Percentiles rank a stretch among this genome's conserved stretches.
phyloP scores from a whole-genome alignment of 2,113 vertebrate species.

The Pseudorasbora parva region DNA sequence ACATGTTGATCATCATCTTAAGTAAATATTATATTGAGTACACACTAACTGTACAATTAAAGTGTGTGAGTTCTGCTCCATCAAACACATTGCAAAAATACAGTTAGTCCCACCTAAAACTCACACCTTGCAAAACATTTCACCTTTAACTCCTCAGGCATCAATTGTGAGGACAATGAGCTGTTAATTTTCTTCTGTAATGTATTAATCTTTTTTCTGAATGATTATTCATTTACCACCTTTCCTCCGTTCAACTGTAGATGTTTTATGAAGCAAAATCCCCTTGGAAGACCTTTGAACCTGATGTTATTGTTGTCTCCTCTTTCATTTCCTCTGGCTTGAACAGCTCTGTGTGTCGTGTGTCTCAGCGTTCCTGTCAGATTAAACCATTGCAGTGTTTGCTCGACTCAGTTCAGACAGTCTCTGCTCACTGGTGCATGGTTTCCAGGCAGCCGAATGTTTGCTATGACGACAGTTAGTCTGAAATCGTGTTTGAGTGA shows the following conservation, averaged over 20 bases:
- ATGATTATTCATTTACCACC: background rate
- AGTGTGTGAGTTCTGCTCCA: background rate
- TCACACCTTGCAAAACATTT: background rate
- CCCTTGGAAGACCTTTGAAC: background rate
- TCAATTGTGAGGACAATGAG: no score
- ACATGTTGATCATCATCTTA: constrained; percentile 9
- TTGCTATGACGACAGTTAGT: constrained; percentile 55
- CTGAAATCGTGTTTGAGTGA: constrained; percentile 16
- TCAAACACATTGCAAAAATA: background rate
- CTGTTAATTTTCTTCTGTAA: background rate
- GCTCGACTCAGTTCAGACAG: constrained; percentile 20
- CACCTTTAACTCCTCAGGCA: background rate
- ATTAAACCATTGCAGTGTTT: background rate
- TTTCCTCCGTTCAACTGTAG: background rate
- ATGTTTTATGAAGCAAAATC: background rate
- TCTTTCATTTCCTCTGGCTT: constrained; percentile 2
- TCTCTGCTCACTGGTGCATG: constrained; percentile 6
- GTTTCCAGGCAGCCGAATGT: constrained; percentile 34
- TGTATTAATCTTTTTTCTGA: background rate
- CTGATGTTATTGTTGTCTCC: background rate
- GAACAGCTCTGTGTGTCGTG: background rate
- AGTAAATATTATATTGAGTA: background rate
- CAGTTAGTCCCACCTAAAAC: background rate
- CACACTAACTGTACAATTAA: background rate
- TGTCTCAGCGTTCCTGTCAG: constrained; percentile 1